Base-by-base conservation (phyloP, 2,888 invertebrate species). In the Aporophyla nigra region DNA sequence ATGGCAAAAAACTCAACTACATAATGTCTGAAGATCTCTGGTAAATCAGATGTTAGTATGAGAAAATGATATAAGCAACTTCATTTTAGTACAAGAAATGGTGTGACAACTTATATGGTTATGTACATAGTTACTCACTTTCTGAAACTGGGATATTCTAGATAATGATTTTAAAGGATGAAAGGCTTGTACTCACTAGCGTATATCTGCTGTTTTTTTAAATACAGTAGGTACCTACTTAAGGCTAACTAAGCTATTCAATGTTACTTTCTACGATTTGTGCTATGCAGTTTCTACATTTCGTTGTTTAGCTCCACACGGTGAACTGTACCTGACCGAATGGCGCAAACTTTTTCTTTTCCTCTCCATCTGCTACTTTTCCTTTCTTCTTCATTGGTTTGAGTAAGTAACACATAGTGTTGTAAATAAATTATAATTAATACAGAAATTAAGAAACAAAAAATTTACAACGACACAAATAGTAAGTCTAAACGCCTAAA, bases 361-460 rank as follows among this genome's bases (percentile, higher is more conserved):
- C 98, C 87, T 98, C 98, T 88, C 97, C 98, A 90, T 98, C 98
- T 74, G 95, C 89, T 86, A 98, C 98, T 98, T 99, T 94, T 99
- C 99, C 97, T 97, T 97, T 90, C 98, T 97, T 98, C 94, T 91
- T 89, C 87, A 90, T 83, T 85, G 85, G 88, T 90, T 88, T 85
- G 86, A 88, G 87, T 90, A 90, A 90, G 83, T 79, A 83, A 90
- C 74, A 88, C 27, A 80, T 65, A 59, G 74, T 71, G 63, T 82
- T 76, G 76, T 71, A 87, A 86, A 86, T 81, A 86, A 77, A 86
- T 61, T 53, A 83, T 70, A 76, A 79, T 70, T 46, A 67, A 69
- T 43, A 74, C 61, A 78, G 75, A 86, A 65, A 73, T 74, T 70
- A 81, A 77, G 71, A 33, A 83, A 78, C 53, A 24, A 74, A 73